A percentile compares a stretch with the other conserved stretches of the same genome.
Evolutionary conservation across 2,113 vertebrate species (phyloP).

Genomic region (Plotosus lineatus): DNA sequence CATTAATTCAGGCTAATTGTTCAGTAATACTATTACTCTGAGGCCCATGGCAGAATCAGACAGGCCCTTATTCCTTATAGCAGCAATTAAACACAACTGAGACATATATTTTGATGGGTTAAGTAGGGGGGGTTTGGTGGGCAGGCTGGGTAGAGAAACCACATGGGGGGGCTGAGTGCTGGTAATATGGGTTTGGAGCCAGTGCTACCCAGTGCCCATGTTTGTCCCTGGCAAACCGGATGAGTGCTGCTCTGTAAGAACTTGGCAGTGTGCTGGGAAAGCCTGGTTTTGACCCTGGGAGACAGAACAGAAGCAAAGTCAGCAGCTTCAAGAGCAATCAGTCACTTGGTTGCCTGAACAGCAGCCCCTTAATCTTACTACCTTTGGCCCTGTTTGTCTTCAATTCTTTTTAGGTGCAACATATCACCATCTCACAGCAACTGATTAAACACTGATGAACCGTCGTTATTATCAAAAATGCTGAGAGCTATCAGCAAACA

Average conservation of each 20-base stretch:
- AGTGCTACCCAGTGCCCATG: constrained; percentile 64
- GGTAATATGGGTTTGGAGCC: constrained; percentile 28
- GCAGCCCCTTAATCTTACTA: not conserved
- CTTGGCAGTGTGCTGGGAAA: constrained; percentile 64
- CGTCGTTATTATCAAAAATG: not conserved
- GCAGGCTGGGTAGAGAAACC: constrained; percentile 48
- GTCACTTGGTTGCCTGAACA: constrained; percentile 18
- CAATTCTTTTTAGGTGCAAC: not conserved
- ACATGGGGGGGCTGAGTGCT: not conserved
- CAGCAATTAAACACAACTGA: constrained; percentile 36
- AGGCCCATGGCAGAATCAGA: not conserved
- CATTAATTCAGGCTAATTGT: not conserved
- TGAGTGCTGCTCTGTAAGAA: constrained; percentile 70
- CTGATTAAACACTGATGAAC: not conserved
- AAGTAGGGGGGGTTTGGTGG: constrained; percentile 38
- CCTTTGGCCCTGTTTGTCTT: not conserved
- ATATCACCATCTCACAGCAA: not conserved
- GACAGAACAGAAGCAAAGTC: constrained; percentile 29
- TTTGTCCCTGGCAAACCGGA: constrained; percentile 59
- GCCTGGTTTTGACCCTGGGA: constrained; percentile 44
- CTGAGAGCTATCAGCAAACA: not conserved
- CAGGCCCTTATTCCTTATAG: constrained; percentile 42
- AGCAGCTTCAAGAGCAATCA: constrained; percentile 26
- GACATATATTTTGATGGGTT: not conserved
- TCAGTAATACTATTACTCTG: not conserved